phyloP scores from a whole-genome alignment of 1,140 invertebrate genomes.

The Oryzaephilus surinamensis region DNA sequence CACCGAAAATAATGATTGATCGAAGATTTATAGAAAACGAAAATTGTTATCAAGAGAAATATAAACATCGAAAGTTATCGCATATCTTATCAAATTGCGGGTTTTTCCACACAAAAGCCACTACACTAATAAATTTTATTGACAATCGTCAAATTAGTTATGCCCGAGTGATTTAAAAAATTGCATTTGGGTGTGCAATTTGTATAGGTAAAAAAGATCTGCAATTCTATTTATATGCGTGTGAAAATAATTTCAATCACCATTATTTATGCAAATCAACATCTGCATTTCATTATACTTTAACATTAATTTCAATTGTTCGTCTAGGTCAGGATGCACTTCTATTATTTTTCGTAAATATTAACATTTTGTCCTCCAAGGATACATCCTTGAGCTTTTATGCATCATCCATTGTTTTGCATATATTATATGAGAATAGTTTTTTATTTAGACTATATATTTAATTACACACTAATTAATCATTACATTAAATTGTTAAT shows the following conservation, averaged over 20 bases:
- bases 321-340: constrained; percentile 1
- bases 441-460: too few relatives aligned
- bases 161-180: constrained; percentile 8
- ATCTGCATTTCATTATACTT: neutral
- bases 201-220: constrained; percentile 2
- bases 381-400: too few relatives aligned
- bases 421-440: too few relatives aligned
- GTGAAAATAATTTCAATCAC: constrained; percentile 3
- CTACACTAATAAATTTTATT: too few relatives aligned
- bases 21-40: neutral
- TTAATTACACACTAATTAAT: too few relatives aligned
- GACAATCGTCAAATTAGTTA: constrained; percentile 9
- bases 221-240: neutral
- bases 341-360: neutral
- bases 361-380: too few relatives aligned
- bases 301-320: constrained; percentile 3
- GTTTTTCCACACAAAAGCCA: too few relatives aligned
- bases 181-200: constrained; percentile 1
- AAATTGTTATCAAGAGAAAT: constrained; percentile 4
- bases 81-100: constrained; percentile 2
- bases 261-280: constrained; percentile 1
- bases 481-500: too few relatives aligned
- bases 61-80: constrained; percentile 3
- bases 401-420: too few relatives aligned
- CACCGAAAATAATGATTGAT: neutral